phyloP scores from a whole-genome alignment of 2,797 vertebrate species.

The Crax fasciolata region DNA sequence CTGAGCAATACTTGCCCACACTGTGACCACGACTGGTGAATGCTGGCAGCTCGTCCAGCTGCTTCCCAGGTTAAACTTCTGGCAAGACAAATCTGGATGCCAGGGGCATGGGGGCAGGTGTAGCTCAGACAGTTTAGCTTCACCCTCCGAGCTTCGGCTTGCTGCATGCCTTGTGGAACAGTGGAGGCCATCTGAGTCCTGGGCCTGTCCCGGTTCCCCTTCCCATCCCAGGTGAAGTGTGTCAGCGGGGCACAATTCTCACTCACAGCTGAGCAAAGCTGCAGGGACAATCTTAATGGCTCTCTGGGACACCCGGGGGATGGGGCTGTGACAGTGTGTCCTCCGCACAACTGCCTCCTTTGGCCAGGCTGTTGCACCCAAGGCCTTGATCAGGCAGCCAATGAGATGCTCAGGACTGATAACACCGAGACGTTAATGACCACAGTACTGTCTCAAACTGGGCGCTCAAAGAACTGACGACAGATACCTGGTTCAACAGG shows the following conservation, averaged over 20 bases:
- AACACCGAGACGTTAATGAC: background rate
- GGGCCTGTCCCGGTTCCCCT: background rate
- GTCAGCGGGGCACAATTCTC: background rate
- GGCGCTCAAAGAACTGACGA: background rate
- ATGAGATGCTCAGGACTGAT: background rate
- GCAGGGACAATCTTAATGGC: background rate
- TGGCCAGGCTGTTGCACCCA: background rate
- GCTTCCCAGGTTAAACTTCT: background rate
- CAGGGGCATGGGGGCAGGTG: accelerated
- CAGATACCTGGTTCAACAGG: background rate
- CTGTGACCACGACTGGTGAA: background rate
- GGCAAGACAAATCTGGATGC: background rate
- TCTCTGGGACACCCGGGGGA: background rate
- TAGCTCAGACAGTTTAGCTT: background rate
- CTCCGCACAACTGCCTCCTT: background rate
- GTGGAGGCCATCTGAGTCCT: background rate
- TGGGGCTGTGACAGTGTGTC: background rate
- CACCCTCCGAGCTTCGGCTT: accelerated
- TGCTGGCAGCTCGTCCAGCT: background rate
- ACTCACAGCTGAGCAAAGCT: background rate
- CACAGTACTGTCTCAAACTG: background rate
- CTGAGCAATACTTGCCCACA: background rate
- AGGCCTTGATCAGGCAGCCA: background rate
- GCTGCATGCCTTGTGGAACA: accelerated
- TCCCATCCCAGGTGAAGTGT: background rate